These are phyloP conservation scores for Candoia aspera DNA, from an alignment of 2,113 vertebrate species.

Conservation along the genomic window DNA sequence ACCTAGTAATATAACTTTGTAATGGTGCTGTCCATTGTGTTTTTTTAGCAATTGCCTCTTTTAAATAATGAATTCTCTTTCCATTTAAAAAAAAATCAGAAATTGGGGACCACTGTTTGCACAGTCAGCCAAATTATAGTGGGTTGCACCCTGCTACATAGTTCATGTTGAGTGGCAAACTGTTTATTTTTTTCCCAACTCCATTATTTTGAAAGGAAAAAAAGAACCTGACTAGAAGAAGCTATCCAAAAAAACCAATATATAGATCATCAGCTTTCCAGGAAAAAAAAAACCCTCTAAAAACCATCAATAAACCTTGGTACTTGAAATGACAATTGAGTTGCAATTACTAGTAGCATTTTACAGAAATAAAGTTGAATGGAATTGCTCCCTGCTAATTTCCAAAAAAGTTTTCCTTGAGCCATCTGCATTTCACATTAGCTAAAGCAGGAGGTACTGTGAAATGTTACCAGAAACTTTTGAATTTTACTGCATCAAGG, in stretches of 20 bases:
- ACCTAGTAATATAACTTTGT: conserved; percentile 87
- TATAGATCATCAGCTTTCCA: conserved; percentile 50
- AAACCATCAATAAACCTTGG: conserved; percentile 38
- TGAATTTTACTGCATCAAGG: conserved; percentile 35
- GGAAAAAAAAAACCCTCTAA: conserved; percentile 15
- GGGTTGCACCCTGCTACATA: conserved; percentile 52
- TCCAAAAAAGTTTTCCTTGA: conserved; percentile 31
- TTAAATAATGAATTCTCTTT: conserved; percentile 68
- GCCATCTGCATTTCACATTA: neutral
- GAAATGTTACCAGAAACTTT: conserved; percentile 54
- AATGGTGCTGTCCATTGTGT: conserved; percentile 90
- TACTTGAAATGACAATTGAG: neutral
- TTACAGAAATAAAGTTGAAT: neutral
- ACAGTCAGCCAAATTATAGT: conserved; percentile 51
- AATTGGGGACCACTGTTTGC: conserved; percentile 80
- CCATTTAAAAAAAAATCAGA: conserved; percentile 68
- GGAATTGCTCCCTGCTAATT: neutral
- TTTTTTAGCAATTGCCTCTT: conserved; percentile 81
- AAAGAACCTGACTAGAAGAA: conserved; percentile 55
- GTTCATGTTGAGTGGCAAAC: conserved; percentile 65
- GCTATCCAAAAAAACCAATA: conserved; percentile 44
- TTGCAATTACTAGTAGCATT: neutral
- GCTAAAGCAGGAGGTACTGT: neutral
- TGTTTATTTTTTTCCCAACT: conserved; percentile 40
- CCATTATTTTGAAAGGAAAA: conserved; percentile 52